Base-by-base conservation (phyloP, 2,888 invertebrate species). In the Syrista parreyssii region DNA sequence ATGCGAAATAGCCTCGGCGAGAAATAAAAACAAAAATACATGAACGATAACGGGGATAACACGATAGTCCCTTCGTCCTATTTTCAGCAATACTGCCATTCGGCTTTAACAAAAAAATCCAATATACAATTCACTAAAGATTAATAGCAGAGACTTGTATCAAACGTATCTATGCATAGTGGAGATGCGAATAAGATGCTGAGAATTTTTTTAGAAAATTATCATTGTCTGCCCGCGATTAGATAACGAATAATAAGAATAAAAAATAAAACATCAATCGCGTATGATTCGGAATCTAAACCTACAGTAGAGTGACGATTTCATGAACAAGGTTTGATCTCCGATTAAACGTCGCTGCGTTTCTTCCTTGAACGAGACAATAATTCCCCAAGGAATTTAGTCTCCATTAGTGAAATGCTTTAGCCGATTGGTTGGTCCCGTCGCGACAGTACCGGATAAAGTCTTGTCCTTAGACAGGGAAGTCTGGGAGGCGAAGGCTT, bases 401-500 rank as follows among this genome's bases (percentile, higher is more conserved):
- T 31, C 71, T 71, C 71, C 71, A 71, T 71, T 71, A 71, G 32
- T 33, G 71, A 33, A 71, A 71, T 31, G 12, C 71, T 33, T 71
- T 9, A 33, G 71, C 15, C 33, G 32, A 33, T 32, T 33, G 71
- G 32, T 12, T 32, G 32, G 71, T 31, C 32, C 71, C 32, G 71
- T 31, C 15, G 31, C 71, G 71, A 71, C 31, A 31, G 32, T 33
- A 12, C 73, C 68, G 75, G 78, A 78, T 73, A 76, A 78, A 78
- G 75, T 78, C 34, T 78, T 75, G 78, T 73, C 78, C 55, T 34
- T 12, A 15, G 30, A 4, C 35, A 23, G 15, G 15, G 12, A 23
- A 32, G 72, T 72, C 68, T 76, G 33, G 55, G 12, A 34, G 15
- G 36, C 74, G 36, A 55, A 71, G 74, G 33, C 55, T 68, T 72